Conservation (phyloP, 2,113 vertebrate species). For the Baryphthengus martii region DNA sequence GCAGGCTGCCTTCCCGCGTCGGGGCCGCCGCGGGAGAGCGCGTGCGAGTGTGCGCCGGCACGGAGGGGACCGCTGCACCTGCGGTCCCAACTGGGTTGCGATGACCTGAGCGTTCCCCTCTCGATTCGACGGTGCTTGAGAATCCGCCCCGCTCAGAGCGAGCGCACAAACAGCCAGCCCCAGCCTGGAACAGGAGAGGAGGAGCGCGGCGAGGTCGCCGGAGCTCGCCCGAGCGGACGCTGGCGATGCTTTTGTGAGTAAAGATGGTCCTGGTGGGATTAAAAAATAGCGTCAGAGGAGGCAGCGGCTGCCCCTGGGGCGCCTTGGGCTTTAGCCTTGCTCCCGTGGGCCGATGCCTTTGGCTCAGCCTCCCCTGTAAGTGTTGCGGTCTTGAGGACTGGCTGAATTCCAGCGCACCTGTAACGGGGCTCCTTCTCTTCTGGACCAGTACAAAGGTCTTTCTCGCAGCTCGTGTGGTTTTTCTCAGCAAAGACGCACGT, state of each 20-base stretch:
- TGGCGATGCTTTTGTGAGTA: neutral
- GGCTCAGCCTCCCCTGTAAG: neutral
- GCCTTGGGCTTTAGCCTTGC: neutral
- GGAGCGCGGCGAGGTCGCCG: rapidly evolving
- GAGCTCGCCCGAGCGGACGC: neutral
- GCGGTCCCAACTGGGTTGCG: constrained; percentile 52
- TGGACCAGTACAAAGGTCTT: constrained; percentile 3
- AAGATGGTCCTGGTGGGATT: neutral
- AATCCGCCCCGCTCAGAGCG: constrained; percentile 5
- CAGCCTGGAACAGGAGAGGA: neutral
- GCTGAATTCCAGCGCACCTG: constrained; percentile 22
- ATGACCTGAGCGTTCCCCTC: neutral
- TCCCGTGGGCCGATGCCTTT: neutral
- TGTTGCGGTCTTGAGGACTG: neutral
- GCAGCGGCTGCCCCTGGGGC: neutral
- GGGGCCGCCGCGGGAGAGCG: neutral
- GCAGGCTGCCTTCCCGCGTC: neutral
- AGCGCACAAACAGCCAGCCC: constrained; percentile 30
- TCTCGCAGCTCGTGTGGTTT: neutral
- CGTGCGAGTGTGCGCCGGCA: rapidly evolving
- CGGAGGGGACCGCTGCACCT: constrained; percentile 47
- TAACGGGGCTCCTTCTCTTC: constrained; percentile 8
- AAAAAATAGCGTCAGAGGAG: neutral
- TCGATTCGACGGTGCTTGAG: neutral
- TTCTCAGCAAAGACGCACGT: neutral